phyloP scores from a whole-genome alignment of 35 echinoderm and acorn worm species.

The Chiridota heheva region DNA sequence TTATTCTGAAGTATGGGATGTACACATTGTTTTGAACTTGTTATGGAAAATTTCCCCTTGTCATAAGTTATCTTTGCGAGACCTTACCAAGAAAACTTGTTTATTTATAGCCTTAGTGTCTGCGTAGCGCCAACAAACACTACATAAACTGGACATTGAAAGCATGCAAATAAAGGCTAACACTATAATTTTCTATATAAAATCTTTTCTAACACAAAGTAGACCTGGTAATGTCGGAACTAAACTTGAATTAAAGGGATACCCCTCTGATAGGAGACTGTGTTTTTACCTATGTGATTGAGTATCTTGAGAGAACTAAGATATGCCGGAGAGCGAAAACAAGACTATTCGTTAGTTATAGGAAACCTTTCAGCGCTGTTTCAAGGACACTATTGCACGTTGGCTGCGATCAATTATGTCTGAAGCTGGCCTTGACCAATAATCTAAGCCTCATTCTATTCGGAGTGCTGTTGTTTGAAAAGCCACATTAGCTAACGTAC shows the following conservation, averaged over 20 bases:
- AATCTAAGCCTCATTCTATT: no score
- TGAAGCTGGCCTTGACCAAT: no score
- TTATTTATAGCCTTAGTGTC: slow-evolving; percentile 52
- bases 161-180: no score
- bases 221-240: slow-evolving; percentile 34
- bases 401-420: slow-evolving; percentile 30
- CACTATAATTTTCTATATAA: slow-evolving; percentile 21
- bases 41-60: slow-evolving; percentile 13
- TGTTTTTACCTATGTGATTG: slow-evolving; percentile 45
- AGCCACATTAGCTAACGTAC: no score
- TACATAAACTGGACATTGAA: no score
- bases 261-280: slow-evolving; percentile 32
- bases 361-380: slow-evolving; percentile 27
- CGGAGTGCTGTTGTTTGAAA: no score
- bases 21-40: slow-evolving; percentile 41
- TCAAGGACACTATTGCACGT: slow-evolving; percentile 20
- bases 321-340: slow-evolving; percentile 7
- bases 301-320: slow-evolving; percentile 35
- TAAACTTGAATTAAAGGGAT: slow-evolving; percentile 14
- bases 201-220: slow-evolving; percentile 38
- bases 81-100: slow-evolving; percentile 51
- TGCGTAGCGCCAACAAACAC: slow-evolving; percentile 48
- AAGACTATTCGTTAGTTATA: slow-evolving; percentile 53
- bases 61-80: slow-evolving; percentile 29
- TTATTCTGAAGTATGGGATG: slow-evolving; percentile 68